phyloP scores from a whole-genome alignment of 2,888 invertebrate species.

The Margaritifera margaritifera region DNA sequence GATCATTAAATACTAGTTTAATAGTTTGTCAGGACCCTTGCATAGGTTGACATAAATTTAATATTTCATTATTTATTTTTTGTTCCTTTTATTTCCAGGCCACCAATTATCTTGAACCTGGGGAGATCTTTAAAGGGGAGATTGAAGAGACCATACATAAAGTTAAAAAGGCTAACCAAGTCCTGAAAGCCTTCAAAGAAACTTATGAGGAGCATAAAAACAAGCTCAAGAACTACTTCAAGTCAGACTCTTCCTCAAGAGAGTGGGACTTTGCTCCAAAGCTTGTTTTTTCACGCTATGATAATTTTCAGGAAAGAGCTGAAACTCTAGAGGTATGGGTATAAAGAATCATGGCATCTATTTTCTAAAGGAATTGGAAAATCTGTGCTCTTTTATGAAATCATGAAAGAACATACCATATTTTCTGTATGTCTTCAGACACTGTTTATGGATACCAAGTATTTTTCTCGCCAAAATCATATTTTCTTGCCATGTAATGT shows the following conservation, averaged over 20 bases:
- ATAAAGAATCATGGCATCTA: too few relatives aligned
- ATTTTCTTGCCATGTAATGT: too few relatives aligned
- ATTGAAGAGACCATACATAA: conserved; percentile 92
- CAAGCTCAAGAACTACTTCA: conserved; percentile 67
- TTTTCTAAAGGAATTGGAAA: too few relatives aligned
- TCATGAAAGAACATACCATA: too few relatives aligned
- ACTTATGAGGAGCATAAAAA: conserved; percentile 64
- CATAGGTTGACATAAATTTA: too few relatives aligned
- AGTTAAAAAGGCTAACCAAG: conserved; percentile 74
- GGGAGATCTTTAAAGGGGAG: conserved; percentile 93
- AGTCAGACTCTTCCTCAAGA: conserved; percentile 49
- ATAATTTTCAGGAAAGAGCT: conserved; percentile 64
- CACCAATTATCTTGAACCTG: conserved; percentile 89
- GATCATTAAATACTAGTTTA: too few relatives aligned
- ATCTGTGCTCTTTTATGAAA: too few relatives aligned
- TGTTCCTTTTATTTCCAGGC: conserved; percentile 77
- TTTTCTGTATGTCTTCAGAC: too few relatives aligned
- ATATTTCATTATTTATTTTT: background rate
- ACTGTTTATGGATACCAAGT: too few relatives aligned
- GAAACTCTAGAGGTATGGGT: conserved; percentile 59
- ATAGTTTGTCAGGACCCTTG: too few relatives aligned
- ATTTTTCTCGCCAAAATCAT: too few relatives aligned
- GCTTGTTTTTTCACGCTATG: conserved; percentile 69
- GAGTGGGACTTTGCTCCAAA: conserved; percentile 70
- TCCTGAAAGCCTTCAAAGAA: conserved; percentile 56